Base-by-base conservation (phyloP, 2,797 vertebrate genomes). In the Uromys caudimaculatus region DNA sequence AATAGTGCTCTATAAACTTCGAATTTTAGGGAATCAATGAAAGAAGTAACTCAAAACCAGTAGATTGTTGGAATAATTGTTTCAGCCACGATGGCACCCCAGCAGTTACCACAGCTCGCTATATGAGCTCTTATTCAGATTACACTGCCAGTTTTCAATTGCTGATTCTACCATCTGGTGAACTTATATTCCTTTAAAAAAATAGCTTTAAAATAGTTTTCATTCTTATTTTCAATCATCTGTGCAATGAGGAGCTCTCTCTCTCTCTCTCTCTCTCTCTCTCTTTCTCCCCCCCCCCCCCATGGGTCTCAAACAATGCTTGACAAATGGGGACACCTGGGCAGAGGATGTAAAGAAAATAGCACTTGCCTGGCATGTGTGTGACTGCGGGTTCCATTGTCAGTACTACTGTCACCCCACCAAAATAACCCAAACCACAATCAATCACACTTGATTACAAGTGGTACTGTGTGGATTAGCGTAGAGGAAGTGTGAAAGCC, bases 21-120 rank as follows among this genome's bases (percentile, higher is more conserved):
- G 95, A 58, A 83, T 86, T 86, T 93, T 93, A 94, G 92, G n/a
- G 32, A 93, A 50, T 91, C 83, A 41, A 29, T 91, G 69, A 89
- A 91, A 95, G 71, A 91, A 94, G 52, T 7, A 94, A 71, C 38
- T 93, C 64, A 69, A 96, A 96, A 86, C 58, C 78, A 96, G 89
- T 21, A 91, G n/a, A 71, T 58, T 82, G 29, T 16, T 84, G 56
- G 56, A 35, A 38, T 35, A 52, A 21, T 76, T 89, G 27, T 29
- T 38, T 58, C 4, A 35, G 6, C 32, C 44, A 41, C n/a, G 9
- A 19, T 47, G 50, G 9, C 67, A 58, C 44, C 32, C 52, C 0
- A 10, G 32, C 1, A 8, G 3, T 93, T 91, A 52, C 56, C 4
- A 69, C 32, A n/a, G 75, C 69, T 90, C 60, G 64, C 81, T 76